Base-by-base conservation (phyloP, 2,888 invertebrate species). In the Tupiocoris notatus region DNA sequence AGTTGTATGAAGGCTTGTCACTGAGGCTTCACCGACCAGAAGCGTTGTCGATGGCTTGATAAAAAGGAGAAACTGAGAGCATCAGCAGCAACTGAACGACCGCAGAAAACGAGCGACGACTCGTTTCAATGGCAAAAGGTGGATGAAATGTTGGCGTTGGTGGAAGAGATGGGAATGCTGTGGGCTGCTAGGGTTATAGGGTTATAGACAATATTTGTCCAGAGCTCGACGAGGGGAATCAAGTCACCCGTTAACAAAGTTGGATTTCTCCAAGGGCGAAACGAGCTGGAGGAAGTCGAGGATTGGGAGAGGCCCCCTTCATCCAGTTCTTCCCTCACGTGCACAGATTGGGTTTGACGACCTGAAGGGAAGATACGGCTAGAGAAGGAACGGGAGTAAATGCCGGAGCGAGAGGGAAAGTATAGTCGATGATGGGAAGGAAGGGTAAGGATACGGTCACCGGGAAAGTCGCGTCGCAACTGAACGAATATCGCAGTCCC, bases 161-260 rank as follows among this genome's bases (percentile, higher is more conserved):
- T n/a, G 12, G 39, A 39, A 59, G 77, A 39, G 67, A 68, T 75
- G 71, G 54, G 76, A 63, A 58, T 21, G 39, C 85, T 86, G 86
- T 85, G 86, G 82, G 84, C 77, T 79, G 83, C 85, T 83, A 85
- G 84, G 84, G 17, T 21, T 67, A 22, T 61, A 63, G 59, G 22
- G 24, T 23, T 76, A 77, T 65, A 62, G 75, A 75, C 78, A 78
- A 78, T 78, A 78, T 78, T 77, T 78, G 77, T 77, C 75, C 77
- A 65, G 68, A 22, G 54, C 73, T 62, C 22, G n/a, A 39, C 39
- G 39, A 39, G 59, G 25, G 73, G 73, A 39, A 21, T 24, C 21
- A 61, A 62, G 73, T 73, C 73, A 62, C 57, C 73, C 73, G 73
- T 73, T 25, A 73, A 73, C 62, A 63, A 62, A 73, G 73, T 73